Evolutionary conservation across 2,797 vertebrate genomes (phyloP).

Genomic region (Mycteria americana): DNA sequence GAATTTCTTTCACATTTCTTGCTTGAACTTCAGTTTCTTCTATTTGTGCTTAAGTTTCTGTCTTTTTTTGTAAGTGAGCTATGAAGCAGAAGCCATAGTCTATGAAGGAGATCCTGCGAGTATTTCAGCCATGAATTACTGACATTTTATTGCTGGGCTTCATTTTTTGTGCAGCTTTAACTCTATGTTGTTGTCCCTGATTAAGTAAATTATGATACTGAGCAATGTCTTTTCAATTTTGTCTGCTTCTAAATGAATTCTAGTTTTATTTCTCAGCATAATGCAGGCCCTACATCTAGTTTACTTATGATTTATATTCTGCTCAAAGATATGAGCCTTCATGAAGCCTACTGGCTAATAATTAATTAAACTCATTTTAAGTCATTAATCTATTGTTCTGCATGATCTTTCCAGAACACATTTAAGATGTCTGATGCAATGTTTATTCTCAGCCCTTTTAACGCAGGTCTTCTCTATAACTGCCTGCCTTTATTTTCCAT

Average conservation of each 20-base stretch:
- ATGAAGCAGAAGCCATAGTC: not conserved
- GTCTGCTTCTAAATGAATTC: not conserved
- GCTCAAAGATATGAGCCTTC: conserved; percentile 8
- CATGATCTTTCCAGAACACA: conserved; percentile 43
- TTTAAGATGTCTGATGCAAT: conserved; percentile 30
- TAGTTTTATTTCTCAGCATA: conserved; percentile 10
- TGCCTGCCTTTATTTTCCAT: conserved; percentile 30
- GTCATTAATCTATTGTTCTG: conserved; percentile 46
- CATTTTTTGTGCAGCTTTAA: not conserved
- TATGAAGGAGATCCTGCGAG: not conserved
- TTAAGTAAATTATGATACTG: not conserved
- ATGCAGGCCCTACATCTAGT: conserved; percentile 3
- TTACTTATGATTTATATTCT: conserved; percentile 51
- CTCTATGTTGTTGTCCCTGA: not conserved
- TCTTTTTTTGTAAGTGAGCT: not conserved
- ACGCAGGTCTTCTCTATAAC: not conserved
- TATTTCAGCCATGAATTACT: not conserved
- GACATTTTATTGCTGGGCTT: not conserved
- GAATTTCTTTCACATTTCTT: not conserved
- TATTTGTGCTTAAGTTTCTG: not conserved
- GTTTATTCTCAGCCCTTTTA: conserved; percentile 38
- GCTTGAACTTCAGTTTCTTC: not conserved
- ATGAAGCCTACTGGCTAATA: conserved; percentile 47
- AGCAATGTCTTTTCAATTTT: not conserved
- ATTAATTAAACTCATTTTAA: conserved; percentile 56